These are phyloP conservation scores for Rhamphomyia laevipes DNA, from an alignment of 2,888 invertebrate genomes.

Conservation along the genomic window DNA sequence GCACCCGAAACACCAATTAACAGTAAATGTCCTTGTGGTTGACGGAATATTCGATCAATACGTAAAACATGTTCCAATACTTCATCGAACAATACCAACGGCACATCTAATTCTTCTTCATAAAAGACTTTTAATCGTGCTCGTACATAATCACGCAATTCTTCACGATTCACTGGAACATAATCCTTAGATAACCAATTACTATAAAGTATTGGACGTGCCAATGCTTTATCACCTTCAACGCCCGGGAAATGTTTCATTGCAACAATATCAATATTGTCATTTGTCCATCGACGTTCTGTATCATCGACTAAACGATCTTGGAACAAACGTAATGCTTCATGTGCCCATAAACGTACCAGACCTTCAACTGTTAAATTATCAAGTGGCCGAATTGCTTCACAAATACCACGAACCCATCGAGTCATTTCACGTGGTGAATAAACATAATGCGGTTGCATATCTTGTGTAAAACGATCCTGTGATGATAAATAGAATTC, in stretches of 20 bases:
- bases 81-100: conserved; percentile 95
- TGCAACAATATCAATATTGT: conserved; percentile 88
- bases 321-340: conserved; percentile 94
- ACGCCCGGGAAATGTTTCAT: conserved; percentile 90
- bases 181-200: conserved; percentile 99
- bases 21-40: conserved; percentile 95
- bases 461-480: conserved; percentile 97
- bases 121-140: conserved; percentile 97
- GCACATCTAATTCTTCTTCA: conserved; percentile 98
- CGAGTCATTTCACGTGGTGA: conserved; percentile 98
- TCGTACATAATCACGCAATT: conserved; percentile 90
- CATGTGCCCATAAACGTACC: conserved; percentile 98
- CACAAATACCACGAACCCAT: conserved; percentile 99
- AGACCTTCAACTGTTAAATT: conserved; percentile 84
- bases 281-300: conserved; percentile 96
- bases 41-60: conserved; percentile 98
- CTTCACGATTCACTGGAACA: conserved; percentile 88
- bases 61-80: conserved; percentile 97
- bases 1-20: conserved; percentile 98
- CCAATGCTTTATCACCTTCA: conserved; percentile 72
- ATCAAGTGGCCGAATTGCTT: conserved; percentile 93
- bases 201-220: conserved; percentile 91
- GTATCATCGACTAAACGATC: conserved; percentile 87
- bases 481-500: conserved; percentile 95
- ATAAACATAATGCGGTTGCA: conserved; percentile 99